A percentile compares a stretch with the other conserved stretches of the same genome.
Conservation (phyloP, 1,140 invertebrate genomes). For the Leptinotarsa undecemlineata region DNA sequence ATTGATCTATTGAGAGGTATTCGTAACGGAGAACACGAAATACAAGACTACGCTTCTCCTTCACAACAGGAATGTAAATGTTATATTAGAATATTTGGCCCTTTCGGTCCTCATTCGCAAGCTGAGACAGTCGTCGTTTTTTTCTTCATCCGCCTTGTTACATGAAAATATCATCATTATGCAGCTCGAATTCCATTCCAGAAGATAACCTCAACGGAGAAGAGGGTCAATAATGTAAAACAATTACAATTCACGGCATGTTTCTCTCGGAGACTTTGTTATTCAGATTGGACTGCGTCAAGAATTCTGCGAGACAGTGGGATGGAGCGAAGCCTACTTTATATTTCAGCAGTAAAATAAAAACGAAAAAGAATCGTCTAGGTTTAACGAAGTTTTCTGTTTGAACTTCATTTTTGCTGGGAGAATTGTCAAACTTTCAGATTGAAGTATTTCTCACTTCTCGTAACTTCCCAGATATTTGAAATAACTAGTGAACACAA, state of each 20-base stretch:
- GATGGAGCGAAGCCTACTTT: conserved; percentile 2
- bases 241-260: conserved; percentile 18
- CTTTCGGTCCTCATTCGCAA: too few relatives aligned
- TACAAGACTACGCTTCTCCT: too few relatives aligned
- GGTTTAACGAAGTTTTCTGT: background rate
- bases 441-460: background rate
- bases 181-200: conserved; percentile 9
- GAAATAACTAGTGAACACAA: background rate
- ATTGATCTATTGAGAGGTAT: too few relatives aligned
- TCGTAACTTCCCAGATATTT: background rate
- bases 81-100: too few relatives aligned
- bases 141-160: background rate
- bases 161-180: conserved; percentile 13
- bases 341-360: background rate
- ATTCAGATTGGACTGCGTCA: conserved; percentile 21
- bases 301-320: background rate
- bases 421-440: background rate
- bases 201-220: conserved; percentile 14
- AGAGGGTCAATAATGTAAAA: conserved; percentile 23
- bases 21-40: too few relatives aligned
- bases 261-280: conserved; percentile 20
- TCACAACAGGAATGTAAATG: too few relatives aligned
- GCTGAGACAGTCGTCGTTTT: too few relatives aligned
- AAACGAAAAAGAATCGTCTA: background rate
- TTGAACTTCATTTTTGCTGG: background rate